phyloP scores from a whole-genome alignment of 2,797 vertebrate species.

The Centropyge bicolor region DNA sequence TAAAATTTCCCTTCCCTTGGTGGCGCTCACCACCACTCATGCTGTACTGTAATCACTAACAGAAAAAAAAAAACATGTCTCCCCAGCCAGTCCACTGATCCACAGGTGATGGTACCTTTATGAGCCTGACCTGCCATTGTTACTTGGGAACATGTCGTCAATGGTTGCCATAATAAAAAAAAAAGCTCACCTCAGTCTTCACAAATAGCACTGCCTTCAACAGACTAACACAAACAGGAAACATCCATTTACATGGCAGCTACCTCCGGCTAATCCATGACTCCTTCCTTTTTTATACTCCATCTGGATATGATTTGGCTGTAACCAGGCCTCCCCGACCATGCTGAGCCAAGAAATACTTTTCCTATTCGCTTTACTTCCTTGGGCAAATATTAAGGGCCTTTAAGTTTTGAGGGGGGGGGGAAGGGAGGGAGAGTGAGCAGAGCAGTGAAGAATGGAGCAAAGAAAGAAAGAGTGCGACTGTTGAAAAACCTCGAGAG shows the following conservation, averaged over 20 bases:
- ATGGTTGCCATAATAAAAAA: conserved; percentile 54
- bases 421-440: conserved; percentile 12
- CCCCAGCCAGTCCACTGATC: not conserved
- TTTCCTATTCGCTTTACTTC: conserved; percentile 78
- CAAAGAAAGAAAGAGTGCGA: not conserved
- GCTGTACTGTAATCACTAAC: not conserved
- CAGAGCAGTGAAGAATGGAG: conserved; percentile 18
- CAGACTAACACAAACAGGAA: conserved; percentile 72
- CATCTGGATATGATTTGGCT: conserved; percentile 80
- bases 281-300: conserved; percentile 55
- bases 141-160: conserved; percentile 18
- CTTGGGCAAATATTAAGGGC: conserved; percentile 75
- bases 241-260: conserved; percentile 65
- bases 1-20: not conserved
- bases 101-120: not conserved
- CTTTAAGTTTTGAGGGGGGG: conserved; percentile 52
- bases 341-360: conserved; percentile 76
- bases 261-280: conserved; percentile 71
- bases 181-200: conserved; percentile 3
- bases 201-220: conserved; percentile 51
- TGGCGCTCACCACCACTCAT: not conserved
- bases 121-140: not conserved
- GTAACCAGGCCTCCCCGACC: conserved; percentile 50
- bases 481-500: conserved; percentile 1
- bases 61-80: conserved; percentile 1